A percentile compares a stretch with the other conserved stretches of the same genome.
Evolutionary conservation across 2,797 vertebrate genomes (phyloP).

Genomic region (Sebastes diaconus): DNA sequence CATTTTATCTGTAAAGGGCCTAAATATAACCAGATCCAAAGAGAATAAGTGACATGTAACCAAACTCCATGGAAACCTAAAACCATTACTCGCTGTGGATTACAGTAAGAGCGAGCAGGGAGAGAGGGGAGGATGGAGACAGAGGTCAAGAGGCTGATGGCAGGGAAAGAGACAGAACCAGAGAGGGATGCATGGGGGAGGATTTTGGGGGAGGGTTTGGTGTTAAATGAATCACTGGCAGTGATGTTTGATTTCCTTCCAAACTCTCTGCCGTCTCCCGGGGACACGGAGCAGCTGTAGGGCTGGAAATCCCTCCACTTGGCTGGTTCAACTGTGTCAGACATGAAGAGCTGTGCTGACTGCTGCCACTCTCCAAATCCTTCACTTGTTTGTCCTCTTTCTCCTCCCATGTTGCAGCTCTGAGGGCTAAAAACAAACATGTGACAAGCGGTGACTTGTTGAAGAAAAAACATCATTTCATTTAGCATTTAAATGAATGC

Average conservation of each 20-base stretch:
- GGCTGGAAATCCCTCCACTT: conserved; percentile 45
- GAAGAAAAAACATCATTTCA: neutral
- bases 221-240: conserved; percentile 46
- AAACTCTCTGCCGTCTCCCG: conserved; percentile 39
- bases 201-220: conserved; percentile 29
- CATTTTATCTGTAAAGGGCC: neutral
- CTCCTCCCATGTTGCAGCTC: neutral
- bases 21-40: neutral
- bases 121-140: neutral
- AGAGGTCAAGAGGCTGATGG: conserved; percentile 37
- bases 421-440: neutral
- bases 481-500: neutral
- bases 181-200: neutral
- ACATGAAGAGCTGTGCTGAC: conserved; percentile 21
- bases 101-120: conserved; percentile 20
- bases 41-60: neutral
- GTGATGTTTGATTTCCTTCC: conserved; percentile 59
- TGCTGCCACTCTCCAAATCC: conserved; percentile 19
- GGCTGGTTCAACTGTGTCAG: conserved; percentile 36
- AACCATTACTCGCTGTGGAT: conserved; percentile 20
- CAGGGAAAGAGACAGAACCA: conserved; percentile 28
- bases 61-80: conserved; percentile 22
- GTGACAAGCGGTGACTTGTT: neutral
- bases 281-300: conserved; percentile 54
- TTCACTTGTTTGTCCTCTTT: neutral